A percentile compares a stretch with the other conserved stretches of the same genome.
These are phyloP conservation scores for Brachypteracias leptosomus DNA, from an alignment of 2,113 vertebrate species.

Conservation along the genomic window DNA sequence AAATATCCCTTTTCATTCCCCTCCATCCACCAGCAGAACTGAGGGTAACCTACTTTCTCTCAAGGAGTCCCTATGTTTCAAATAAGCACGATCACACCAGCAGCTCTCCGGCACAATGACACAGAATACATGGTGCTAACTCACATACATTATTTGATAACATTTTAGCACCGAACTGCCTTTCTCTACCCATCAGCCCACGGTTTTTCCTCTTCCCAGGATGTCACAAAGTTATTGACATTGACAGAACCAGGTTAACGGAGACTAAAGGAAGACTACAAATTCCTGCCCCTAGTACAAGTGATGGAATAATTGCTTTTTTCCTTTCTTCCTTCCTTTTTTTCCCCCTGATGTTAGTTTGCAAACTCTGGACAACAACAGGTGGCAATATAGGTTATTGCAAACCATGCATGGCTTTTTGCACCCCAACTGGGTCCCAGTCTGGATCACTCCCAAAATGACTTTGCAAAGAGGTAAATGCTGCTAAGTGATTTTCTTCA, in stretches of 20 bases:
- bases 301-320: neutral
- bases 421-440: no score
- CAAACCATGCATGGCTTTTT: rapidly evolving
- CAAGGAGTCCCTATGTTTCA: neutral
- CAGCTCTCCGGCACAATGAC: neutral
- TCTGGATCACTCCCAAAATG: neutral
- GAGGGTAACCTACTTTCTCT: neutral
- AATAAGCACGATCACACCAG: neutral
- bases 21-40: neutral
- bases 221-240: constrained; percentile 2
- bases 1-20: neutral
- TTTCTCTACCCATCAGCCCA: neutral
- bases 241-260: constrained; percentile 53
- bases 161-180: neutral
- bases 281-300: neutral
- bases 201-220: neutral
- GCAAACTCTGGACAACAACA: neutral
- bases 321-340: rapidly evolving
- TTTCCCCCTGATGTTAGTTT: neutral
- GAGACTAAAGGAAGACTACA: neutral
- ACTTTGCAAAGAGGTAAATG: neutral
- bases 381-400: neutral
- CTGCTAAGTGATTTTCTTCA: neutral
- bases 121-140: neutral
- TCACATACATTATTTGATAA: neutral